phyloP scores from a whole-genome alignment of 2,113 vertebrate species.

The Thalassoma bifasciatum region DNA sequence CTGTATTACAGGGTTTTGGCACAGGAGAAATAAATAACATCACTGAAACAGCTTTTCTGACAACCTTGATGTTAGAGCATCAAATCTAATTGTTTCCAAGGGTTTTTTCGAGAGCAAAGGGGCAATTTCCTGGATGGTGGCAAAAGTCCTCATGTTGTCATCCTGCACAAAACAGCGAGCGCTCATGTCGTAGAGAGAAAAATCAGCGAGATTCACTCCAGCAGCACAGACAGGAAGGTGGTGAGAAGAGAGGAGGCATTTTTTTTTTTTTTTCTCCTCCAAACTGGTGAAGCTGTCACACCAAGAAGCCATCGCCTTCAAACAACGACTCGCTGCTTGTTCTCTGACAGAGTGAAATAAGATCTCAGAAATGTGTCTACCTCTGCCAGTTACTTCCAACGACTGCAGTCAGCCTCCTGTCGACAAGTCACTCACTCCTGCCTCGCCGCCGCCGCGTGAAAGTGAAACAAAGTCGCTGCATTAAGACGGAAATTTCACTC shows the following conservation, averaged over 20 bases:
- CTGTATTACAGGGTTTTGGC: constrained; percentile 72
- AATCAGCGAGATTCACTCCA: constrained; percentile 12
- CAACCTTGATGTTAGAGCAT: constrained; percentile 42
- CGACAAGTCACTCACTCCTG: constrained; percentile 34
- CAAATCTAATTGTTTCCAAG: constrained; percentile 24
- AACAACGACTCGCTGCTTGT: constrained; percentile 33
- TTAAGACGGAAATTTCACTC: constrained; percentile 38
- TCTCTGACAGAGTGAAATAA: constrained; percentile 55
- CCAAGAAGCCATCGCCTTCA: constrained; percentile 45
- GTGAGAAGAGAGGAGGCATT: constrained; percentile 43
- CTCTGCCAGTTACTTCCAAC: constrained; percentile 49
- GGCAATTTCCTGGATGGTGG: background rate
- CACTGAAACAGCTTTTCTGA: constrained; percentile 54
- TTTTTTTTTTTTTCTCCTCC: no score
- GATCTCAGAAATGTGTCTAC: constrained; percentile 51
- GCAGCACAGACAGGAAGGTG: constrained; percentile 26
- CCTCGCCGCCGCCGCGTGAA: constrained; percentile 12
- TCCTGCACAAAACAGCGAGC: background rate
- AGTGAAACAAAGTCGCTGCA: constrained; percentile 10
- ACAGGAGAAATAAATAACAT: constrained; percentile 72
- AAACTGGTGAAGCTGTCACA: constrained; percentile 52
- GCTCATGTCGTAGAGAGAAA: constrained; percentile 3
- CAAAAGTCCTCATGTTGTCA: constrained; percentile 24
- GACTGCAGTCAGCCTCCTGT: constrained; percentile 50
- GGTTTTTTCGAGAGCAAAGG: background rate